These are phyloP conservation scores for Caenorhabditis sp. DNA, from an alignment of 2,888 invertebrate species.

Conservation along the genomic window DNA sequence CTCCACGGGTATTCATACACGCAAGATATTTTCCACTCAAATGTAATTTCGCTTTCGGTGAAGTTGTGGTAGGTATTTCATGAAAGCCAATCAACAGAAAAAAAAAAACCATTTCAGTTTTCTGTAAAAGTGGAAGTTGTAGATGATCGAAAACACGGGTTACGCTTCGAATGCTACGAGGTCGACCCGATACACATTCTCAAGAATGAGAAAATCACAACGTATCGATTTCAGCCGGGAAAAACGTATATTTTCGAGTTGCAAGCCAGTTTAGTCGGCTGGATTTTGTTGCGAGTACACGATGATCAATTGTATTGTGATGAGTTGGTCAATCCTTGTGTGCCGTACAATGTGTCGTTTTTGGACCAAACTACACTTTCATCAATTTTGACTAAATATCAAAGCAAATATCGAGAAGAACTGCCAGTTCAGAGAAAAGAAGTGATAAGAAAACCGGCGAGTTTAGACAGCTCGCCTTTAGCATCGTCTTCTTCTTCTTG, in stretches of 20 bases:
- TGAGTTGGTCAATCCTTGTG: conserved; percentile 11
- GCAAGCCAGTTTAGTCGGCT: conserved; percentile 12
- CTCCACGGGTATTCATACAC: not conserved
- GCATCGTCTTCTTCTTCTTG: too few relatives aligned
- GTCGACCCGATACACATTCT: conserved; percentile 6
- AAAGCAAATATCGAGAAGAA: not conserved
- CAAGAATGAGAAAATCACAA: not conserved
- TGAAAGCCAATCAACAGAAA: not conserved
- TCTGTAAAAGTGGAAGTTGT: conserved; percentile 8
- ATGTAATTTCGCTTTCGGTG: conserved; percentile 9
- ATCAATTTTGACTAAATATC: not conserved
- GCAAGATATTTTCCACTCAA: conserved; percentile 18
- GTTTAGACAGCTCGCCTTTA: too few relatives aligned
- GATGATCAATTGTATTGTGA: conserved; percentile 15
- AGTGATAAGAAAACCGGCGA: too few relatives aligned
- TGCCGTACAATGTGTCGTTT: conserved; percentile 7
- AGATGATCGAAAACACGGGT: not conserved
- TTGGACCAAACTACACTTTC: conserved; percentile 11
- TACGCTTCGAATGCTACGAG: conserved; percentile 6
- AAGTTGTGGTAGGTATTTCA: conserved; percentile 16
- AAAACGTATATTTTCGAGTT: conserved; percentile 21
- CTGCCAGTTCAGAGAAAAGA: not conserved
- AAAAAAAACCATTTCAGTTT: conserved; percentile 10
- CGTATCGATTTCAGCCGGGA: not conserved
- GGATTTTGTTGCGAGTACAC: conserved; percentile 18